Base-by-base conservation (phyloP, 2,888 invertebrate species). In the Baccha elongata region DNA sequence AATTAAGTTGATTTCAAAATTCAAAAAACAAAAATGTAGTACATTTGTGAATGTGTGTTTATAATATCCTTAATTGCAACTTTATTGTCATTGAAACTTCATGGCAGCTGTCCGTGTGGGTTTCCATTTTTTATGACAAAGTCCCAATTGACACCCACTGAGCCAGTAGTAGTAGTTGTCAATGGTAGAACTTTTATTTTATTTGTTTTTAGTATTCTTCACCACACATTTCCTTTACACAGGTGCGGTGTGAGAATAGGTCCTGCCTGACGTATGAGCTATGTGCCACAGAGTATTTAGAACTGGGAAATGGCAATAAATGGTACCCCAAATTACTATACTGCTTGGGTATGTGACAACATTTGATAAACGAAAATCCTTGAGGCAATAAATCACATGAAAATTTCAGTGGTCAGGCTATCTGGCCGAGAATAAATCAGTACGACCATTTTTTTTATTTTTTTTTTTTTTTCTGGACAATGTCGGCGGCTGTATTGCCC, bases 361-460 rank as follows among this genome's bases (percentile, higher is more conserved):
- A 84, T 85, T 86, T 86, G 86, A 81, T 79, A 76, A 85, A 84
- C 76, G 84, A 85, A 88, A 88, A 88, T 88, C 88, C 88, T 88
- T 87, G 88, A 87, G 86, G 86, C 87, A 87, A 88, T 88, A 88
- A 88, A 88, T 88, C 88, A 88, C 87, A 86, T 87, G 87, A 86
- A 88, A 88, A 88, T 87, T 87, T 87, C 87, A 88, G 88, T 86
- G 88, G 88, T 88, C 88, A 87, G 83, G 76, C 60, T 72, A 60
- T 68, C 72, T 81, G 40, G 78, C 74, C 40, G 65, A 46, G 29
- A 60, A 79, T 79, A 79, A 79, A 72, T 72, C 79, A 79, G 64
- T 62, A 58, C 71, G 76, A 71, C 62, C 64, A 35, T 60, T 67
- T 67, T 75, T 74, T 67, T 58, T 6, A 19, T 5, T 8, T 13